Percentiles rank a stretch among this genome's conserved stretches.
These are phyloP conservation scores for Mellivora capensis DNA, from an alignment of 2,113 vertebrate genomes.

Conservation along the genomic window DNA sequence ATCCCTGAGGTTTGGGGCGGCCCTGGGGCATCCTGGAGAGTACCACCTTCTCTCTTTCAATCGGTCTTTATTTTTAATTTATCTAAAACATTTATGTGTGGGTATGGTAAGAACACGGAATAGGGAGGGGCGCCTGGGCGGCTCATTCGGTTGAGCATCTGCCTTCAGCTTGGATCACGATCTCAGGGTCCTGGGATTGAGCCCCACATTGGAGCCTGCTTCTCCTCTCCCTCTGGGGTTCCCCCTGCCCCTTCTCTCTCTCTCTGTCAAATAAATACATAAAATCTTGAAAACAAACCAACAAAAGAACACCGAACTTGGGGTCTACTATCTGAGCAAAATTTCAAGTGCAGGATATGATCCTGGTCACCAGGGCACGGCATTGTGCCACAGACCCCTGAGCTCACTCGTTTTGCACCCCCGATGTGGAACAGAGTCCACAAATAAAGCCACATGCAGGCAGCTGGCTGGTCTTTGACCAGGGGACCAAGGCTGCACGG, in stretches of 20 bases:
- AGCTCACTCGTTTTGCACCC: not conserved
- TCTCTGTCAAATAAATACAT: not conserved
- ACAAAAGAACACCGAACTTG: not conserved
- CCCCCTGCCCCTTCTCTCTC: too few relatives aligned
- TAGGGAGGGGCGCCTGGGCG: too few relatives aligned
- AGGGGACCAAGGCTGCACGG: not conserved
- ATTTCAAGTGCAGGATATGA: not conserved
- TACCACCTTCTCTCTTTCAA: not conserved
- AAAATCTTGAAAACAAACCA: too few relatives aligned
- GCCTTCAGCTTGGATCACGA: too few relatives aligned
- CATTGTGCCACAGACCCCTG: not conserved
- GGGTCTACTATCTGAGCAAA: not conserved
- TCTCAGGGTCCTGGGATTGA: too few relatives aligned
- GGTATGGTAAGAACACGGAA: not conserved
- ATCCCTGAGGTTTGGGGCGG: not conserved
- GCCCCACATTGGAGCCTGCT: too few relatives aligned
- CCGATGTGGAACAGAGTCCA: not conserved
- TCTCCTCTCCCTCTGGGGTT: too few relatives aligned
- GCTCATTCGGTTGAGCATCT: too few relatives aligned
- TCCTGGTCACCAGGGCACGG: not conserved
- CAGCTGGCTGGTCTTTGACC: not conserved
- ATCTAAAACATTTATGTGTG: not conserved
- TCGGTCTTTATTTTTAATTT: not conserved
- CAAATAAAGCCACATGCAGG: not conserved
- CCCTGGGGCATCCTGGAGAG: not conserved